Percentiles rank a stretch among this genome's conserved stretches.
These are phyloP conservation scores for Pheosia tremula DNA, from an alignment of 2,888 invertebrate genomes.

Conservation along the genomic window DNA sequence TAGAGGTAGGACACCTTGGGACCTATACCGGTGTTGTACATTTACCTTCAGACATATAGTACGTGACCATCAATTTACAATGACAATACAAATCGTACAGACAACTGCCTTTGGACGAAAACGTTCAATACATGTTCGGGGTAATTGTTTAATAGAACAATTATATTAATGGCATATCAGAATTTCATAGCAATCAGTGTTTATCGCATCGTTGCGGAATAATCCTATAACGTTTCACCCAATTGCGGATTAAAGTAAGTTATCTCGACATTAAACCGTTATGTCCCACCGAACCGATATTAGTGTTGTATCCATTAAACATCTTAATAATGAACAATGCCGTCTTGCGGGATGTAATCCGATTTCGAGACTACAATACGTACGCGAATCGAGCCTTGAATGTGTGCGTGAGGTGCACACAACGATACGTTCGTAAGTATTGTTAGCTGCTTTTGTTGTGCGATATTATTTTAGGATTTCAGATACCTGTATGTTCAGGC, in stretches of 20 bases:
- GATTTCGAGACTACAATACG: constrained; percentile 11
- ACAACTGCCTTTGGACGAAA: no score
- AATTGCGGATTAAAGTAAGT: background rate
- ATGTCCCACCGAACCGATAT: background rate
- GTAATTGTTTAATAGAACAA: no score
- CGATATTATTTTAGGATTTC: background rate
- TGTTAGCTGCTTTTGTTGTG: background rate
- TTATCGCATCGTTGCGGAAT: background rate
- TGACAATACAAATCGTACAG: no score
- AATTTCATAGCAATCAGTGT: background rate
- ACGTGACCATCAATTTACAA: no score
- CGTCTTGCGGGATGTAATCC: constrained; percentile 14
- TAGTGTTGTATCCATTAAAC: background rate
- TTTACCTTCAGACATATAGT: no score
- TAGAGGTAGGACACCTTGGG: no score
- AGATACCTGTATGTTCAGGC: background rate
- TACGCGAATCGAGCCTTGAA: background rate
- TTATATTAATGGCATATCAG: background rate
- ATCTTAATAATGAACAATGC: constrained; percentile 4
- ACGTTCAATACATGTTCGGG: no score
- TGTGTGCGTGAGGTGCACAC: background rate
- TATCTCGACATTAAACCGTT: background rate
- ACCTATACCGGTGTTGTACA: no score
- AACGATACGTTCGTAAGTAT: background rate
- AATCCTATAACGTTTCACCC: background rate